A percentile compares a stretch with the other conserved stretches of the same genome.
These are phyloP conservation scores for Ctenicera cuprea DNA, from an alignment of 2,888 invertebrate species.

Conservation along the genomic window DNA sequence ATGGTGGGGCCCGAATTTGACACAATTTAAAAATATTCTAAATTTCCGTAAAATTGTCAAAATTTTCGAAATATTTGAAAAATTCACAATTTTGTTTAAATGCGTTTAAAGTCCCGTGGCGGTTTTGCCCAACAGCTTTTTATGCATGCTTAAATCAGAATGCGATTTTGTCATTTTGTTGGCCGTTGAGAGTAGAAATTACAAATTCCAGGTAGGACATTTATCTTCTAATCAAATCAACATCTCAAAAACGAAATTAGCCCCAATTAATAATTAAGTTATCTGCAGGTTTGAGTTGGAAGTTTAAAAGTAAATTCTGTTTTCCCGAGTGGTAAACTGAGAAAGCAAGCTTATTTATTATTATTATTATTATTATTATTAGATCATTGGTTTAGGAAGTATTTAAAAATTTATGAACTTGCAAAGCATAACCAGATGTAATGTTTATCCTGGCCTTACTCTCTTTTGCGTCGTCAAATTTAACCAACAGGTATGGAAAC, in stretches of 20 bases:
- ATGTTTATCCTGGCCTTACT: neutral
- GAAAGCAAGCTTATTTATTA: slow-evolving; percentile 1
- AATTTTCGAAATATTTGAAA: too few relatives aligned
- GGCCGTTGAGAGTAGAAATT: neutral
- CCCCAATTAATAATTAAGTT: slow-evolving; percentile 27
- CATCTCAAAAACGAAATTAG: slow-evolving; percentile 12
- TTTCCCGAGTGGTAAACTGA: neutral
- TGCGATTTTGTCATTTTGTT: too few relatives aligned
- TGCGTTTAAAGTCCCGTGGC: too few relatives aligned
- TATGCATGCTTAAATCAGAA: too few relatives aligned
- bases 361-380: slow-evolving; percentile 29
- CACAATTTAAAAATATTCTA: too few relatives aligned
- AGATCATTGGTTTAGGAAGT: slow-evolving; percentile 27
- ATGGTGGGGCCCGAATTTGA: too few relatives aligned
- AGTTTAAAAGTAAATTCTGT: neutral
- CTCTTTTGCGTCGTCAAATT: neutral
- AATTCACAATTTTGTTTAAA: too few relatives aligned
- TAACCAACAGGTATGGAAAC: slow-evolving; percentile 33
- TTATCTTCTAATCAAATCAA: neutral
- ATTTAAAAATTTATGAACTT: slow-evolving; percentile 26
- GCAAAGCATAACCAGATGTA: slow-evolving; percentile 1
- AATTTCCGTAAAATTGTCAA: too few relatives aligned
- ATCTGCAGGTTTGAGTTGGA: neutral
- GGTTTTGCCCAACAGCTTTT: too few relatives aligned
- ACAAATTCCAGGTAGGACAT: neutral